phyloP scores from a whole-genome alignment of 1,140 invertebrate species.

The Berghia stephanieae region DNA sequence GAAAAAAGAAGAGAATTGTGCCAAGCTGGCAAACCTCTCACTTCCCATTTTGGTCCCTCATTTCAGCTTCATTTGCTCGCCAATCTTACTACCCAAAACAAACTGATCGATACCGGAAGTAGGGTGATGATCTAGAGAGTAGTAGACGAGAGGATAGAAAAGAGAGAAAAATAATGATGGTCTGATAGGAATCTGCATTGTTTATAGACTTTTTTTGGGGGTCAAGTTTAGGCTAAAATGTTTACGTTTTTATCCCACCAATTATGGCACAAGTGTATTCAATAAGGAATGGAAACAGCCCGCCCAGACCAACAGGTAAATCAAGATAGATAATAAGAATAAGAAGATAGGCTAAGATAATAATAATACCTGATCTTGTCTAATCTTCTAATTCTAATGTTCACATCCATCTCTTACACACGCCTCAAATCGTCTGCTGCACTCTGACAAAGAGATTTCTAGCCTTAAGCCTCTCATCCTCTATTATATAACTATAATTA shows the following conservation, averaged over 20 bases:
- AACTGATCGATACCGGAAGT: conserved; percentile 52
- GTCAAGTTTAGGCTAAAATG: too few relatives aligned
- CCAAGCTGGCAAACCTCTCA: neutral
- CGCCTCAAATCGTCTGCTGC: neutral
- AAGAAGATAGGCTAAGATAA: neutral
- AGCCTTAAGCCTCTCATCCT: neutral
- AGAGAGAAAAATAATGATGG: conserved; percentile 28
- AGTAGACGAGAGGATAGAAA: conserved; percentile 21
- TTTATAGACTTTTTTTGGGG: conserved; percentile 21
- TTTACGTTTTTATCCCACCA: conserved; percentile 9
- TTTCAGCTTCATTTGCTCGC: too few relatives aligned
- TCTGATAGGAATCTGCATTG: conserved; percentile 32
- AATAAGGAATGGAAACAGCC: conserved; percentile 48
- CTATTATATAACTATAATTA: neutral
- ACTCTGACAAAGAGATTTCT: neutral
- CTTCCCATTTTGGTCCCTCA: too few relatives aligned
- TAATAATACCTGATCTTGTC: neutral
- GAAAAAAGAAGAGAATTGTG: conserved; percentile 60
- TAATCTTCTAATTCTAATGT: too few relatives aligned
- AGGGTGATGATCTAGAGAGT: too few relatives aligned
- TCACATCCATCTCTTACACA: neutral
- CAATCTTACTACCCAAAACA: too few relatives aligned
- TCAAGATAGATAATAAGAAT: neutral
- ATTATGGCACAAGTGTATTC: conserved; percentile 23
- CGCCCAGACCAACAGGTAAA: conserved; percentile 50